Conservation (phyloP, 1,140 invertebrate genomes). For the Neodiprion pinetum region DNA sequence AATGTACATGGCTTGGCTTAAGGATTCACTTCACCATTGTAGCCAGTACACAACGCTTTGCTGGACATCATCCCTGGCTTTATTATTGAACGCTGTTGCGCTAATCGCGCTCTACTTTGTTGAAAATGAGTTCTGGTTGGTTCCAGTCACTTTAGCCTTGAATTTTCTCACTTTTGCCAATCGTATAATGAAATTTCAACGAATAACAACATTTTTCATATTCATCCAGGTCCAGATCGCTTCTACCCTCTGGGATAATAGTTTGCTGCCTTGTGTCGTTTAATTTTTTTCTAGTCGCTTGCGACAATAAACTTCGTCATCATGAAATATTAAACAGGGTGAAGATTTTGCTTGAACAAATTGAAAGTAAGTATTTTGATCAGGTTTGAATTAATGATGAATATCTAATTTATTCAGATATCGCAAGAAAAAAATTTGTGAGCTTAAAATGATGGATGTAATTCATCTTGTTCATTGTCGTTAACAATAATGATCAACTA, state of each 20-base stretch:
- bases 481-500: too few relatives aligned
- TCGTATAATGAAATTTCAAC: background rate
- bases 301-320: constrained; percentile 72
- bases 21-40: constrained; percentile 65
- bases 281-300: constrained; percentile 68
- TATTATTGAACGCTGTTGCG: constrained; percentile 58
- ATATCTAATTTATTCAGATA: constrained; percentile 24
- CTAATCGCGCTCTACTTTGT: constrained; percentile 57
- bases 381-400: constrained; percentile 24
- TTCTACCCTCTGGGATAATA: constrained; percentile 59
- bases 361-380: constrained; percentile 59
- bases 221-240: constrained; percentile 48
- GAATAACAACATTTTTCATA: constrained; percentile 26
- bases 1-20: constrained; percentile 62
- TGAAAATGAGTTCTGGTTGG: constrained; percentile 48
- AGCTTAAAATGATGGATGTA: constrained; percentile 6
- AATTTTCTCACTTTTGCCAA: background rate
- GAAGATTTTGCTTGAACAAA: constrained; percentile 61
- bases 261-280: constrained; percentile 61
- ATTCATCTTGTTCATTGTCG: too few relatives aligned
- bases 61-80: constrained; percentile 67
- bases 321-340: constrained; percentile 71
- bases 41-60: constrained; percentile 72
- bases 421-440: constrained; percentile 18
- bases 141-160: constrained; percentile 32